These are phyloP conservation scores for Mycalesis mineus DNA, from an alignment of 2,888 invertebrate genomes.

Conservation along the genomic window DNA sequence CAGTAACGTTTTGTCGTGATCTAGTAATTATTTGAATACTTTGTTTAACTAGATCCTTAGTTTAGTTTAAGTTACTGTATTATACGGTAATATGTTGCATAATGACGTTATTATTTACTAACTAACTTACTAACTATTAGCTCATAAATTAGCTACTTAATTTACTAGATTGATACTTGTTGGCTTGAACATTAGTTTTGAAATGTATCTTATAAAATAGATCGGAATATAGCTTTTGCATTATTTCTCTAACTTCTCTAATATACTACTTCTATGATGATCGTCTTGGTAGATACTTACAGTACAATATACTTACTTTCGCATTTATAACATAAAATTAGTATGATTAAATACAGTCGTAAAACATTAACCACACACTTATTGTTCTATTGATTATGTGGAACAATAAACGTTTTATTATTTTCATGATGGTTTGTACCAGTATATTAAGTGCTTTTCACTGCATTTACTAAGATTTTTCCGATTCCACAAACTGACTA, in stretches of 20 bases:
- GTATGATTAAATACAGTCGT: not conserved
- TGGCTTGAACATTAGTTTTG: too few species aligned
- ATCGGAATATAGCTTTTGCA: too few species aligned
- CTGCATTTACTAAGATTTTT: too few species aligned
- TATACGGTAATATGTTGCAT: slow-evolving; percentile 15
- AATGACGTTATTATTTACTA: not conserved
- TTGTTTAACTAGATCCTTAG: slow-evolving; percentile 34
- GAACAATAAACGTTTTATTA: not conserved
- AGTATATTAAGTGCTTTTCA: too few species aligned
- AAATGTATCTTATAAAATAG: too few species aligned
- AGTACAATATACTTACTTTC: not conserved
- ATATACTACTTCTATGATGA: too few species aligned
- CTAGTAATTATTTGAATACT: slow-evolving; percentile 33
- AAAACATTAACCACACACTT: not conserved
- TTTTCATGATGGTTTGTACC: too few species aligned
- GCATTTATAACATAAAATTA: not conserved
- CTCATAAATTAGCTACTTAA: too few species aligned
- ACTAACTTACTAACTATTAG: not conserved
- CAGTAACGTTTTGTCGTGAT: slow-evolving; percentile 41
- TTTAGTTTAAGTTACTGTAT: slow-evolving; percentile 13
- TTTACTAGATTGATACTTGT: too few species aligned
- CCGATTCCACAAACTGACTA: too few species aligned
- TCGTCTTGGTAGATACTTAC: too few species aligned
- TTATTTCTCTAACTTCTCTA: too few species aligned
- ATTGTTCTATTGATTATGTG: not conserved